These are phyloP conservation scores for Margaritifera margaritifera DNA, from an alignment of 2,888 invertebrate species.

Conservation along the genomic window DNA sequence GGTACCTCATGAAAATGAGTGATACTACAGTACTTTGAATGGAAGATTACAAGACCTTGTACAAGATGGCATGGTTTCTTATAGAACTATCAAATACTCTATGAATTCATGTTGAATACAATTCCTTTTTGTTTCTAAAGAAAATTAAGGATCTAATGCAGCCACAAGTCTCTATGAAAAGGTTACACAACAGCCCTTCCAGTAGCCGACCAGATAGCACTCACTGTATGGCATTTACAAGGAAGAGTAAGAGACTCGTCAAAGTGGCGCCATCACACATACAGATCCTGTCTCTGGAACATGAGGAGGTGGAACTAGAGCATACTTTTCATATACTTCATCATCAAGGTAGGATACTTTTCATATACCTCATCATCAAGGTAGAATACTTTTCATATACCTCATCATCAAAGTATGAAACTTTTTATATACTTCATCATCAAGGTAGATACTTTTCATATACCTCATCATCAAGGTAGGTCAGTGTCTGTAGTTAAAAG, in stretches of 20 bases:
- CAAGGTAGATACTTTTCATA: too few relatives aligned
- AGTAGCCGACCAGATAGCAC: slow-evolving; percentile 40
- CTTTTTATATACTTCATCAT: slow-evolving; percentile 24
- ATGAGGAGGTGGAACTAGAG: slow-evolving; percentile 24
- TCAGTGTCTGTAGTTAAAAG: not conserved
- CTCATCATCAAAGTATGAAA: slow-evolving; percentile 27
- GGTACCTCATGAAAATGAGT: too few relatives aligned
- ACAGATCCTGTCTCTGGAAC: slow-evolving; percentile 44
- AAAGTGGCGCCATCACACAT: slow-evolving; percentile 52
- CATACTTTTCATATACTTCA: slow-evolving; percentile 32
- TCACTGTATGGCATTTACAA: slow-evolving; percentile 55
- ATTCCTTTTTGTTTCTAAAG: slow-evolving; percentile 1
- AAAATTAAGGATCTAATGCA: slow-evolving; percentile 20
- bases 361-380: too few relatives aligned
- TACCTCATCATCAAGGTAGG: not conserved
- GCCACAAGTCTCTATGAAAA: slow-evolving; percentile 29
- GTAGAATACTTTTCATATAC: slow-evolving; percentile 35
- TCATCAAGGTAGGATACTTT: slow-evolving; percentile 33
- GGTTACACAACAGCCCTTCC: slow-evolving; percentile 7
- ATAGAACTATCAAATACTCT: too few relatives aligned
- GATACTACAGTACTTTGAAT: too few relatives aligned
- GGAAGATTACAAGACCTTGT: too few relatives aligned
- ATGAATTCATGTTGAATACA: too few relatives aligned
- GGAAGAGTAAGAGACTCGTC: slow-evolving; percentile 41
- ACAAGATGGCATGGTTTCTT: too few relatives aligned